Conservation (phyloP, 2,113 vertebrate genomes). For the Acrocephalus arundinaceus region DNA sequence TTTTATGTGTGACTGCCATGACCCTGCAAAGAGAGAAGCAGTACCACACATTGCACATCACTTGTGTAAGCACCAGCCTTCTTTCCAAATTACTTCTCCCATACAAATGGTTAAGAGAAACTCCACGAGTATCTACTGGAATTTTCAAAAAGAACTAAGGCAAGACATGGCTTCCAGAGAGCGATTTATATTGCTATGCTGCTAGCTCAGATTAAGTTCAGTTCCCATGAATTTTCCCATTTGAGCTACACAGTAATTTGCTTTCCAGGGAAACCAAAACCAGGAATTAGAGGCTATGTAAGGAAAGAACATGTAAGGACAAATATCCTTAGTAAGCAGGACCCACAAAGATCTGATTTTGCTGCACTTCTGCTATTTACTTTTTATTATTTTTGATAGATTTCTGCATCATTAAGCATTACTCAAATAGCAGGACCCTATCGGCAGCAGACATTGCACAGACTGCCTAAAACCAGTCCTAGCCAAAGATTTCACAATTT, state of each 20-base stretch:
- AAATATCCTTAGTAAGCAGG: not conserved
- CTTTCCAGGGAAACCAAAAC: not conserved
- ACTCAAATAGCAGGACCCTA: not conserved
- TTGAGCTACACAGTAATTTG: not conserved
- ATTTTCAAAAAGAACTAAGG: not conserved
- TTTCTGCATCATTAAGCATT: not conserved
- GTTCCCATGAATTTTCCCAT: not conserved
- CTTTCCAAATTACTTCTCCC: not conserved
- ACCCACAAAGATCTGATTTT: not conserved
- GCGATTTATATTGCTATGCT: not conserved
- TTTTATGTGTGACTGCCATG: not conserved
- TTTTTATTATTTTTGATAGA: conserved; percentile 4
- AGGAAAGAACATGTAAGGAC: not conserved
- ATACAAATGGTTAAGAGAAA: not conserved
- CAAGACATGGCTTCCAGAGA: not conserved
- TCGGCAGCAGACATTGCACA: not conserved
- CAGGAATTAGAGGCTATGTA: not conserved
- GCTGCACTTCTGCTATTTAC: not conserved
- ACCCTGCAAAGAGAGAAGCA: not conserved
- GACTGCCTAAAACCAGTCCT: not conserved
- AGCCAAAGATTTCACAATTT: not conserved
- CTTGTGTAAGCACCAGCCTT: not conserved
- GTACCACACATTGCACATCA: not conserved
- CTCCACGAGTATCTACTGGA: not conserved
- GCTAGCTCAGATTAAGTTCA: not conserved